These are phyloP conservation scores for Fringilla coelebs DNA, from an alignment of 2,797 vertebrate genomes.

Conservation along the genomic window DNA sequence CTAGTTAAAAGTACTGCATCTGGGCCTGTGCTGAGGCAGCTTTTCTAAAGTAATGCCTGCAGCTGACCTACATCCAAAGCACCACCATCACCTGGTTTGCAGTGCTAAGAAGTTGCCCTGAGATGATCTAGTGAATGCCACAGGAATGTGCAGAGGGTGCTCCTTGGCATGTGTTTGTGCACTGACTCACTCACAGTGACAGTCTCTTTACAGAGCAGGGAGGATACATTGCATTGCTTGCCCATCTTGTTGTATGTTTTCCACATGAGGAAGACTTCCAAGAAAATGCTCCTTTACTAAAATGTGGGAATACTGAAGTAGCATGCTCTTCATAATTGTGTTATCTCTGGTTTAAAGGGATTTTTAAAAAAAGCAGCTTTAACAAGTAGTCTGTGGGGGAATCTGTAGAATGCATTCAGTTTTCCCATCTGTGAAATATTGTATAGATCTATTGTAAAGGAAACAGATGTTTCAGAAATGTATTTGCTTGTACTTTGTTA, in stretches of 20 bases:
- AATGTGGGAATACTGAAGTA: slow-evolving; percentile 20
- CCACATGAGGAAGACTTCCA: not conserved
- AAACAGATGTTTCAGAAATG: slow-evolving; percentile 61
- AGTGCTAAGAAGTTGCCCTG: not conserved
- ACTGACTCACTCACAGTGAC: not conserved
- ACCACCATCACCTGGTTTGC: not conserved
- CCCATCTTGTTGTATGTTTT: not conserved
- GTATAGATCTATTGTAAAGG: slow-evolving; percentile 65
- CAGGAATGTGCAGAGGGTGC: not conserved
- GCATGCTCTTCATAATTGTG: slow-evolving; percentile 29
- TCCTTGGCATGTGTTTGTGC: not conserved
- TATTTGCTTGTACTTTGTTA: slow-evolving; percentile 68
- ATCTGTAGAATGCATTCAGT: slow-evolving; percentile 19
- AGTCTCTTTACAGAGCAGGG: not conserved
- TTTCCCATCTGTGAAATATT: slow-evolving; percentile 62
- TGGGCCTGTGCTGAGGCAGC: not conserved
- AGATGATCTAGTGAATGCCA: not conserved
- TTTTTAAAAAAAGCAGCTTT: slow-evolving; percentile 36
- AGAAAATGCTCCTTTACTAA: slow-evolving; percentile 16
- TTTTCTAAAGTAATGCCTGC: not conserved
- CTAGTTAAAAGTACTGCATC: not conserved
- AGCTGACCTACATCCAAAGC: not conserved
- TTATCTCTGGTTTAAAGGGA: slow-evolving; percentile 43
- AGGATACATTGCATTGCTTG: not conserved
- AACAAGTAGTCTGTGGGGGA: slow-evolving; percentile 33